Evolutionary conservation across 2,113 vertebrate species (phyloP).

Genomic region (Poeciliopsis turrubarensis): DNA sequence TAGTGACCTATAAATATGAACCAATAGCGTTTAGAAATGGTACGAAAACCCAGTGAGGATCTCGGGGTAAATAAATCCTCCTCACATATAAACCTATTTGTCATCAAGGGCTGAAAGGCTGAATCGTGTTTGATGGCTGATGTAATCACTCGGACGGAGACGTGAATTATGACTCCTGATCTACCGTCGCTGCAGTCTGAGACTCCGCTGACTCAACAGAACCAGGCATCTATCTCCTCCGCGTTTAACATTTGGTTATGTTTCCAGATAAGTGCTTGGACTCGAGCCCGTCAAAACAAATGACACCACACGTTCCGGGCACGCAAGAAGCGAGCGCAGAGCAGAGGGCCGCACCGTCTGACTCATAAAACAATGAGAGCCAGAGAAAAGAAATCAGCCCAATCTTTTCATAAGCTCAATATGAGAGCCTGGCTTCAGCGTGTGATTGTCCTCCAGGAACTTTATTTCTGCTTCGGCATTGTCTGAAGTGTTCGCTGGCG

Average conservation of each 20-base stretch:
- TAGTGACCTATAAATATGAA: slow-evolving; percentile 44
- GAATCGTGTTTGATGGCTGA: slow-evolving; percentile 55
- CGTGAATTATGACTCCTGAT: slow-evolving; percentile 49
- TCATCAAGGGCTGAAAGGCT: slow-evolving; percentile 42
- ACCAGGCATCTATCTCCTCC: slow-evolving; percentile 27
- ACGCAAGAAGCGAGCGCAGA: slow-evolving; percentile 27
- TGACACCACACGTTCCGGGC: slow-evolving; percentile 45
- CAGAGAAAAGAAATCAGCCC: slow-evolving; percentile 46
- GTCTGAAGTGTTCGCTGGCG: slow-evolving; percentile 9
- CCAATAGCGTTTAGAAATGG: slow-evolving; percentile 18
- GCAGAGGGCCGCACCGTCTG: slow-evolving; percentile 35
- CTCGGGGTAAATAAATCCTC: slow-evolving; percentile 22
- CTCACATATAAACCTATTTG: slow-evolving; percentile 50
- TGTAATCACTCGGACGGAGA: slow-evolving; percentile 54
- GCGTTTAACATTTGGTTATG: slow-evolving; percentile 29
- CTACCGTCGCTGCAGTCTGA: slow-evolving; percentile 17
- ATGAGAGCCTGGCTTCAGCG: slow-evolving; percentile 27
- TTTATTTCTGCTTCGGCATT: neutral
- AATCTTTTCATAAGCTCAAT: slow-evolving; percentile 42
- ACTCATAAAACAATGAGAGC: slow-evolving; percentile 60
- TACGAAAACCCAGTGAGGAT: slow-evolving; percentile 9
- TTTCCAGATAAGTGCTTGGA: slow-evolving; percentile 42
- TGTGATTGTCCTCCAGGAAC: slow-evolving; percentile 35
- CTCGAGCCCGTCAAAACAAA: slow-evolving; percentile 48
- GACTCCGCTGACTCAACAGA: slow-evolving; percentile 57